phyloP scores from a whole-genome alignment of 2,113 vertebrate species.

The Urocolius indicus region DNA sequence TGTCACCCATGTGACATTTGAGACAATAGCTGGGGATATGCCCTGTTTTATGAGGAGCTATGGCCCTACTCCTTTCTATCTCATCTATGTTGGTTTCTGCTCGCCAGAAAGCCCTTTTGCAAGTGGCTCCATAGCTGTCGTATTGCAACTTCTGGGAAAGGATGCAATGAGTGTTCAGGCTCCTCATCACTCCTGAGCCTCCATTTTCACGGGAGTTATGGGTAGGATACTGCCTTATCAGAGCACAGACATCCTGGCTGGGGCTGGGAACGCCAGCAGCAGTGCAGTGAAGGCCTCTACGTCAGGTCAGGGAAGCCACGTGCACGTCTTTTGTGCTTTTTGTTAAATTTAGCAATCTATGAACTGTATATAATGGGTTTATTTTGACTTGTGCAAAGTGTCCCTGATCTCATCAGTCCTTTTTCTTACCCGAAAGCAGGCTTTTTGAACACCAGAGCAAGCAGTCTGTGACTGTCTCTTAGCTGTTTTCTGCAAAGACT shows the following conservation, averaged over 20 bases:
- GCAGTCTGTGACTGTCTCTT: background rate
- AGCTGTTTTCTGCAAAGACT: background rate
- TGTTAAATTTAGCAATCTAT: background rate
- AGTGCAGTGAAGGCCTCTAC: background rate
- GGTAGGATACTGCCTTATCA: background rate
- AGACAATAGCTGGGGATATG: background rate
- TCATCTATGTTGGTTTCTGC: background rate
- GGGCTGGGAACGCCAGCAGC: background rate
- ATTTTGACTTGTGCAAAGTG: background rate
- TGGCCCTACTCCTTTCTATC: background rate
- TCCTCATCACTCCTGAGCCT: background rate
- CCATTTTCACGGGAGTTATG: background rate
- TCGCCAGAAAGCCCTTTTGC: background rate
- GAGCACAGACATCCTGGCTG: background rate
- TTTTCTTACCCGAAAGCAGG: background rate
- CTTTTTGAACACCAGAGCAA: background rate
- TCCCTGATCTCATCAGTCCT: background rate
- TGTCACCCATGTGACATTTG: background rate
- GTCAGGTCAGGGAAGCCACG: background rate
- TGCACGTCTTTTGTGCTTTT: fast-evolving
- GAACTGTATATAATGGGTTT: background rate
- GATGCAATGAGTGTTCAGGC: background rate
- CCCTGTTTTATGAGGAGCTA: background rate
- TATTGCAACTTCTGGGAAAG: background rate
- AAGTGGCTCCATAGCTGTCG: background rate